Percentiles rank a stretch among this genome's conserved stretches.
phyloP scores from a whole-genome alignment of 2,113 vertebrate species.

The Peromyscus californicus region DNA sequence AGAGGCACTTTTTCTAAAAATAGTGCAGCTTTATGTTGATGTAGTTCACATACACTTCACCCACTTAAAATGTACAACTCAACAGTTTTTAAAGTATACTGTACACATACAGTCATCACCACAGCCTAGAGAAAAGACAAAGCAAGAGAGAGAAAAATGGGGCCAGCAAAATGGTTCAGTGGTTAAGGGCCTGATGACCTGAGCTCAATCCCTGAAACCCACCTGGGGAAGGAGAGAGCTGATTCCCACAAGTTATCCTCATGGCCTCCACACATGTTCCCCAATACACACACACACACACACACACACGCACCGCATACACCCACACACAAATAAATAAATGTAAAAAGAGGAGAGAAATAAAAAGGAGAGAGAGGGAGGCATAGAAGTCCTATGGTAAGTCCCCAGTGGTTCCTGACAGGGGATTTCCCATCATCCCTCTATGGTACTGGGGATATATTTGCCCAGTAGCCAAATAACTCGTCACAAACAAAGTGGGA shows the following conservation, averaged over 20 bases:
- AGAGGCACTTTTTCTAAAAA: background rate
- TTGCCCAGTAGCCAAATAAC: constrained; percentile 50
- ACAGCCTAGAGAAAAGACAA: background rate
- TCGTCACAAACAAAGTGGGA: constrained; percentile 69
- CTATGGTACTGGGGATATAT: background rate
- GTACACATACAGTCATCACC: background rate
- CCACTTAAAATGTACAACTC: background rate
- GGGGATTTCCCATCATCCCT: background rate
- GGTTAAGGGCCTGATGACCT: too few relatives aligned
- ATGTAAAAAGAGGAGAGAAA: background rate
- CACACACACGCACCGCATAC: too few relatives aligned
- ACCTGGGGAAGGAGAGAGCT: background rate
- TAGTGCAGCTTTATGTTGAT: background rate
- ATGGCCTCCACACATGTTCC: background rate
- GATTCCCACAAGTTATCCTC: background rate
- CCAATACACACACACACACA: background rate
- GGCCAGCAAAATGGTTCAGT: background rate
- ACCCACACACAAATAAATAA: background rate
- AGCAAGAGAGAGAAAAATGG: background rate
- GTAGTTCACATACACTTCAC: background rate
- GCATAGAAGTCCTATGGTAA: fast-evolving
- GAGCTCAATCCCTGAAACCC: background rate
- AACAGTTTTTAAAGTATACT: background rate
- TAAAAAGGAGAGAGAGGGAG: background rate
- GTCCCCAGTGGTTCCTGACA: fast-evolving